These are phyloP conservation scores for Cerceris rybyensis DNA, from an alignment of 2,888 invertebrate genomes.

Conservation along the genomic window DNA sequence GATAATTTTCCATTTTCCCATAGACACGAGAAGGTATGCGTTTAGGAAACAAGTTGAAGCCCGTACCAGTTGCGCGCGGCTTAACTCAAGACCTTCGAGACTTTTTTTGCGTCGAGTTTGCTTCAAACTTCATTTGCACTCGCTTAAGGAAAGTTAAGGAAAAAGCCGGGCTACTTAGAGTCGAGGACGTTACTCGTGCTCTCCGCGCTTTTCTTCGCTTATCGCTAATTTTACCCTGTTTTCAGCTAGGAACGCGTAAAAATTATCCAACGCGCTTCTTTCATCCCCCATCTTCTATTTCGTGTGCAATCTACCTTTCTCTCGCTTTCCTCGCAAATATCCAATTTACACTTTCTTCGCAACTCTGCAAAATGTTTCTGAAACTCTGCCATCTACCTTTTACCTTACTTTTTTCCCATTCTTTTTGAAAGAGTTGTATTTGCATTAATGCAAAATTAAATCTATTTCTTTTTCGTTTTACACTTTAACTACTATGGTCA, in stretches of 20 bases:
- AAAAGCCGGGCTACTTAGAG: constrained; percentile 32
- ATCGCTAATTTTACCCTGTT: constrained; percentile 26
- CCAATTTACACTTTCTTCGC: too few relatives aligned
- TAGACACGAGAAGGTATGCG: constrained; percentile 2
- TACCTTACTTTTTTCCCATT: too few relatives aligned
- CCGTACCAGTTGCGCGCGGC: background rate
- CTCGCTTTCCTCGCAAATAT: too few relatives aligned
- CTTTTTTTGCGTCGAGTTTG: constrained; percentile 31
- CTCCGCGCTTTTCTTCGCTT: constrained; percentile 11
- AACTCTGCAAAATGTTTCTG: too few relatives aligned
- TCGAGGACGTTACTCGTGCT: constrained; percentile 1
- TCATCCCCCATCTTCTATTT: too few relatives aligned
- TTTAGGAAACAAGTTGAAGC: constrained; percentile 39
- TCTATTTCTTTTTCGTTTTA: too few relatives aligned
- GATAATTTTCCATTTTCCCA: constrained; percentile 15
- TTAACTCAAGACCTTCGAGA: constrained; percentile 12
- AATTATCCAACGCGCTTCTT: background rate
- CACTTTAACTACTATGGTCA: too few relatives aligned
- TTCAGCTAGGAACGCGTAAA: background rate
- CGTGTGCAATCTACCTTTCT: too few relatives aligned
- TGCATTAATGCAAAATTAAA: too few relatives aligned
- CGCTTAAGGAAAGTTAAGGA: constrained; percentile 39
- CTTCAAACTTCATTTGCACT: constrained; percentile 53
- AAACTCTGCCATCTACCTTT: too few relatives aligned
- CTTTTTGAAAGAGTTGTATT: too few relatives aligned